Conservation (phyloP, 2,797 vertebrate species). For the Acanthurus tractus region DNA sequence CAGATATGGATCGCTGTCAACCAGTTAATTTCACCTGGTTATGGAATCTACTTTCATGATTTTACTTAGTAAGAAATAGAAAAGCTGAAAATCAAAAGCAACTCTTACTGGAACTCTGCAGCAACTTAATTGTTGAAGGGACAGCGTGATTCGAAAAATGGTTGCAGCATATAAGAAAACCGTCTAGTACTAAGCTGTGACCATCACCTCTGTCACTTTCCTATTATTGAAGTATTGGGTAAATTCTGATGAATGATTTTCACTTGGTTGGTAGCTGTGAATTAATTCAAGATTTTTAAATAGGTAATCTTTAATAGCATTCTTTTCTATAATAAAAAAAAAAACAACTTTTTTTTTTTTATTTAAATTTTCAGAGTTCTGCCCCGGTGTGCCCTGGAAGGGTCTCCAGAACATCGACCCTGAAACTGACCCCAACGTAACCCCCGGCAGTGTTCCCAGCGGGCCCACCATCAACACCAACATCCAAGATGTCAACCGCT, state of each 20-base stretch:
- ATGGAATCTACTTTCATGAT: not conserved
- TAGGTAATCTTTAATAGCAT: not conserved
- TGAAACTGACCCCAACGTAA: conserved; percentile 96
- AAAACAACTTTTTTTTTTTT: not conserved
- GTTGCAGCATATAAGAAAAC: no score
- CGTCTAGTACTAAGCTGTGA: no score
- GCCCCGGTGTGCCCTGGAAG: conserved; percentile 98
- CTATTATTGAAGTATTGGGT: not conserved
- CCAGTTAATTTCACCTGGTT: not conserved
- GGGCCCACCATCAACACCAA: conserved; percentile 98
- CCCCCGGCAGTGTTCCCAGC: conserved; percentile 96
- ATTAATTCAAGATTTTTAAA: not conserved
- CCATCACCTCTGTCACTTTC: not conserved
- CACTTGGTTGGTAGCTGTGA: not conserved
- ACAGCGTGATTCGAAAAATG: no score
- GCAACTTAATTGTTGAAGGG: no score
- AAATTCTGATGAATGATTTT: not conserved
- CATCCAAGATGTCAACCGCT: conserved; percentile 98
- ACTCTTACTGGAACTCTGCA: no score
- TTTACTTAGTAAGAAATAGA: not conserved
- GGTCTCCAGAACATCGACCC: conserved; percentile 98
- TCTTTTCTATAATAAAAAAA: not conserved
- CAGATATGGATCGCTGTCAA: not conserved
- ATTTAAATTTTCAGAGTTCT: conserved; percentile 90
- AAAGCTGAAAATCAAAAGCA: not conserved